phyloP scores from a whole-genome alignment of 2,113 vertebrate genomes.

The Rhipidura dahli region DNA sequence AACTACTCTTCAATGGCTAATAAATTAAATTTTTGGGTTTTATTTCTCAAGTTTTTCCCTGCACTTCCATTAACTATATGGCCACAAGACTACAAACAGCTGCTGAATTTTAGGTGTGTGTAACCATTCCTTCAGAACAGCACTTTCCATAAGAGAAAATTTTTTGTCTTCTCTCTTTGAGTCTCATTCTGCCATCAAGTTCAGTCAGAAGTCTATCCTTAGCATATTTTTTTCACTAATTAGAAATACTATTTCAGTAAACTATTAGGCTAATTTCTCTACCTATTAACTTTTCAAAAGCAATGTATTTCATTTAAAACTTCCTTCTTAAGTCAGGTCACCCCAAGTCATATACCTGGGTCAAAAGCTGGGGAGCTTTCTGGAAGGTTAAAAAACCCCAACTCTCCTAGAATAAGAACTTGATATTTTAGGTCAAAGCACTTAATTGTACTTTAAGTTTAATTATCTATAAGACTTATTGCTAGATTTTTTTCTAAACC shows the following conservation, averaged over 20 bases:
- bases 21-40: neutral
- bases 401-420: neutral
- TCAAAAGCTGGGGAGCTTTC: neutral
- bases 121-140: neutral
- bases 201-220: neutral
- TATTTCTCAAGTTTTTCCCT: neutral
- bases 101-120: neutral
- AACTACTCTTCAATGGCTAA: conserved; percentile 1
- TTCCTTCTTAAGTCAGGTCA: neutral
- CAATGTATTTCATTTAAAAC: neutral
- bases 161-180: neutral
- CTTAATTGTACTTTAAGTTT: neutral
- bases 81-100: neutral
- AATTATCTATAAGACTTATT: neutral
- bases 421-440: neutral
- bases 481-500: neutral
- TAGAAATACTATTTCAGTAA: neutral
- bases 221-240: neutral
- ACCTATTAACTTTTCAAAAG: neutral
- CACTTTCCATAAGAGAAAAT: neutral
- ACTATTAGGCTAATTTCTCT: neutral
- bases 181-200: neutral
- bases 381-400: neutral
- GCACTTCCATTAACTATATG: neutral
- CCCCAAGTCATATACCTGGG: neutral